Evolutionary conservation across 2,888 invertebrate genomes (phyloP).

Genomic region (Horisme vitalbata): DNA sequence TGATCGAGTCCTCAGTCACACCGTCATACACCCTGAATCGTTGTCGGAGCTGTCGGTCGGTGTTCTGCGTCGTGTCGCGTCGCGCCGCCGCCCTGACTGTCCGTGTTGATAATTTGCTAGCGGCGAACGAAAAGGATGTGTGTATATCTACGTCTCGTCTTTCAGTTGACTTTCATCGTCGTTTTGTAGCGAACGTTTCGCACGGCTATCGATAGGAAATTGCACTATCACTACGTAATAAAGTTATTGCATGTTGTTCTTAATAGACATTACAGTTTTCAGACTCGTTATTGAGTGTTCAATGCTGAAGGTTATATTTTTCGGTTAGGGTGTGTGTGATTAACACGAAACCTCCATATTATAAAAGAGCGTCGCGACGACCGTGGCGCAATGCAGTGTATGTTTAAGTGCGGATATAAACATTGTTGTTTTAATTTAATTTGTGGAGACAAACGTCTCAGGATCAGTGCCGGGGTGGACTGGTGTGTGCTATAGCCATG

Average conservation of each 20-base stretch:
- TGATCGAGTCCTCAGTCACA: conserved; percentile 40
- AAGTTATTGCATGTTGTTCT: conserved; percentile 62
- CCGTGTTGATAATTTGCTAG: conserved; percentile 76
- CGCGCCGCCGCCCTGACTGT: conserved; percentile 43
- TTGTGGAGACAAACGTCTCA: conserved; percentile 55
- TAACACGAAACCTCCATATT: conserved; percentile 46
- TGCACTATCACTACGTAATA: conserved; percentile 79
- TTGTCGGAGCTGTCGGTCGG: conserved; percentile 45
- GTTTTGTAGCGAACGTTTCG: conserved; percentile 82
- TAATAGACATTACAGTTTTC: conserved; percentile 43
- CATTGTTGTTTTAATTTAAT: conserved; percentile 66
- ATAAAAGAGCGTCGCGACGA: conserved; percentile 69
- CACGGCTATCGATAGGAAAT: conserved; percentile 77
- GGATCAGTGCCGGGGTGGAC: conserved; percentile 57
- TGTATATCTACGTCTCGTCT: conserved; percentile 82
- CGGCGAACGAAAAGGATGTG: conserved; percentile 78
- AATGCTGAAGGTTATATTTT: conserved; percentile 33
- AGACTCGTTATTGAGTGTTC: conserved; percentile 40
- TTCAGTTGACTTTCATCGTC: conserved; percentile 83
- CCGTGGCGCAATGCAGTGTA: conserved; percentile 82
- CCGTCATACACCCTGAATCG: conserved; percentile 44
- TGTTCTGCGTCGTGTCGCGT: conserved; percentile 44
- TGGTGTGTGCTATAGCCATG: conserved; percentile 69
- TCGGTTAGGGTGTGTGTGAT: conserved; percentile 40
- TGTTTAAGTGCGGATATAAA: conserved; percentile 72